Evolutionary conservation across 2,888 invertebrate genomes (phyloP).

Genomic region (Girardia tigrina): DNA sequence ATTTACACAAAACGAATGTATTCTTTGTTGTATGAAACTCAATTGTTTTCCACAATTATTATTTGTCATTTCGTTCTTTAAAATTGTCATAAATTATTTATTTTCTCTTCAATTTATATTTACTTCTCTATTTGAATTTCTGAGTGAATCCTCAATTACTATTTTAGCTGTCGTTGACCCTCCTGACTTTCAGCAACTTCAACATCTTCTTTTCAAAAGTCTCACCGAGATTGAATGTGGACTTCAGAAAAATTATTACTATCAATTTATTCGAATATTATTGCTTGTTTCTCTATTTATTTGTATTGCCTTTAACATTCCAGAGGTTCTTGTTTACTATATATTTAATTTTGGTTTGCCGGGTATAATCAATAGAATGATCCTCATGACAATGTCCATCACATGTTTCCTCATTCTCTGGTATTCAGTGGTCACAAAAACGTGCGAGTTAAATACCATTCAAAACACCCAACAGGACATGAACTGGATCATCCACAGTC

Average conservation of each 20-base stretch:
- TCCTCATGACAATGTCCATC: not conserved
- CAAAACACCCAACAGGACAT: constrained; percentile 1
- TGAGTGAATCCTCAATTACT: too few species aligned
- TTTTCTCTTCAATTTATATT: too few species aligned
- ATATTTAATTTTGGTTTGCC: not conserved
- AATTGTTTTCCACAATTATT: too few species aligned
- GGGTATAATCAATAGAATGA: not conserved
- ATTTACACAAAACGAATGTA: too few species aligned
- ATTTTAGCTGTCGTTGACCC: not conserved
- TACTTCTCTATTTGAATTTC: too few species aligned
- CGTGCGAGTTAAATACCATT: not conserved
- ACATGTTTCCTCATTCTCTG: not conserved
- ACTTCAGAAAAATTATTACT: not conserved
- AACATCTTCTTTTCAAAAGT: not conserved
- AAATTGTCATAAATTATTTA: too few species aligned
- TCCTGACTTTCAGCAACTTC: not conserved
- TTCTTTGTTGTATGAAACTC: too few species aligned
- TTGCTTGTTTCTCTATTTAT: constrained; percentile 16
- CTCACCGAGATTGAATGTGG: not conserved
- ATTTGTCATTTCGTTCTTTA: too few species aligned
- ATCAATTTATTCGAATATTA: not conserved
- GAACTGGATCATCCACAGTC: not conserved
- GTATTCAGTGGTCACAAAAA: not conserved
- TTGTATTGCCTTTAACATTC: constrained; percentile 17
- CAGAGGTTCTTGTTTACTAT: constrained; percentile 12